Evolutionary conservation across 1,140 invertebrate genomes (phyloP), one percentile per base, ranked within the genome.

Genomic region (Venturia canescens): DNA sequence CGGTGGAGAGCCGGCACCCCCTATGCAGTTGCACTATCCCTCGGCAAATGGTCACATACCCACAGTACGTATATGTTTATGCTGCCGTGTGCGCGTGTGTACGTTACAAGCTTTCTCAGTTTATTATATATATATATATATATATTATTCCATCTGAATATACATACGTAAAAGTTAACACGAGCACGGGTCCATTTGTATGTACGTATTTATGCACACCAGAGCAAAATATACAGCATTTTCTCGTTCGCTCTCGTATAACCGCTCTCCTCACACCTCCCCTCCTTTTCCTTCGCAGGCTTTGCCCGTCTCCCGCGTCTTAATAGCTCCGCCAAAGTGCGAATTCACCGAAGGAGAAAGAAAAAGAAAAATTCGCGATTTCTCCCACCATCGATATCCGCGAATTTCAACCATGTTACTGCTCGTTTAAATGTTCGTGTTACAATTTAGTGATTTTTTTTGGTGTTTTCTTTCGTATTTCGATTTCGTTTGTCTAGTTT

Each of bases 11-110:
- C 90, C 91, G 90, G 90, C 90, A 89, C 90, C 90, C 86, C 89
- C 90, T 66, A 91, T 92, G 89, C 91, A 92, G 80, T 86, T 91
- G 70, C 91, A 91, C 85, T 90, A 91, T 86, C 89, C 90, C 82
- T 87, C 90, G 77, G 90, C 90, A 66, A 92, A 92, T 83, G 91
- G 91, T 71, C 91, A 92, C 82, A 88, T 92, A 89, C 88, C 91
- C 44, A 87, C 89, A 84, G 91, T 91, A 87, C 48, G 86, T 84
- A 82, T 60, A 67, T 78, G 63, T 21, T 48, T n/a, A 76, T 69
- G 38, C 38, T 11, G 38, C 38, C 13, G 38, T 44, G 38, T 9
- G 38, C 38, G 38, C 38, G 38, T 44, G 38, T 44, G 38, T 44
- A 11, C 38, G 38, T 44, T 44, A 1, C 38, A 11, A 44, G 38